Evolutionary conservation across 2,113 vertebrate genomes (phyloP).

Genomic region (Odontophorus gujanensis): DNA sequence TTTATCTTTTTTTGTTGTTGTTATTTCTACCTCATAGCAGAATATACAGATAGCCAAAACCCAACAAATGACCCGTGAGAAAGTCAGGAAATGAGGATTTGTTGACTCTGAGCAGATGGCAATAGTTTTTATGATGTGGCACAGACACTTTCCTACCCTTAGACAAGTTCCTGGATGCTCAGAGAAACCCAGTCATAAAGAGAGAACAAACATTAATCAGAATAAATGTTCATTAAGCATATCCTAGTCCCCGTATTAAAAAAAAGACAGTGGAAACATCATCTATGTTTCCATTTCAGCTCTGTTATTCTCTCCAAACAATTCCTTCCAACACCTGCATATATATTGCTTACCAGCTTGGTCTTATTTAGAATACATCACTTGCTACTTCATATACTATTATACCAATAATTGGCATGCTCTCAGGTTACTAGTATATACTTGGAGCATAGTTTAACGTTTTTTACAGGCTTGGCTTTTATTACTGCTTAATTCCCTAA

Average conservation of each 20-base stretch:
- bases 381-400: background rate
- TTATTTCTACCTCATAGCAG: background rate
- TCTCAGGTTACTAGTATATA: background rate
- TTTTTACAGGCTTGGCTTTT: background rate
- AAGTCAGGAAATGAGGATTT: background rate
- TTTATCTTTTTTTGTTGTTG: background rate
- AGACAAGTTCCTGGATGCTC: background rate
- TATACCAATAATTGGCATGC: background rate
- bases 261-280: background rate
- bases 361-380: background rate
- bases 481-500: constrained; percentile 17
- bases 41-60: background rate
- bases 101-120: background rate
- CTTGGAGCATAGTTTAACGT: constrained; percentile 5
- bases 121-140: background rate
- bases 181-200: background rate
- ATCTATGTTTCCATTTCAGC: background rate
- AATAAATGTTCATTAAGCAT: background rate
- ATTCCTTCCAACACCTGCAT: background rate
- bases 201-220: background rate
- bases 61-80: background rate
- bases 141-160: background rate
- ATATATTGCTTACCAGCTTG: background rate
- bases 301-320: background rate
- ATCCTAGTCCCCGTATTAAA: background rate